Percentiles rank a stretch among this genome's conserved stretches.
Evolutionary conservation across 2,797 vertebrate species (phyloP).

Genomic region (Sphenodon punctatus): DNA sequence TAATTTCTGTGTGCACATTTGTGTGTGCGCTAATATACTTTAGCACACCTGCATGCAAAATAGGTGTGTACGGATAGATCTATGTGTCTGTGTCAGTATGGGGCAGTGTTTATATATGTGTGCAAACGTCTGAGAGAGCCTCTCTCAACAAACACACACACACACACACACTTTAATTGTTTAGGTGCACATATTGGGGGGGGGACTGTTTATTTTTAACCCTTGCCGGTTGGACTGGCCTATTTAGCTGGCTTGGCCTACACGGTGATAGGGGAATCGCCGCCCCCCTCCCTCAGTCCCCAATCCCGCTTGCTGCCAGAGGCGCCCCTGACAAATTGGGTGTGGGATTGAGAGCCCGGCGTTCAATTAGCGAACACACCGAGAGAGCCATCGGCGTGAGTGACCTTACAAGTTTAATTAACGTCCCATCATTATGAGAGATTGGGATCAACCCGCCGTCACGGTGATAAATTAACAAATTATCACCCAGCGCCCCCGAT

Average conservation of each 20-base stretch:
- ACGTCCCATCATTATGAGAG: slow-evolving; percentile 56
- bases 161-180: too few species aligned
- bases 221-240: not conserved
- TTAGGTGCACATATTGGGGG: not conserved
- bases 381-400: slow-evolving; percentile 38
- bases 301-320: not conserved
- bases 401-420: slow-evolving; percentile 64
- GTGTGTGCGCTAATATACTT: too few species aligned
- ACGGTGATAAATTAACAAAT: slow-evolving; percentile 61
- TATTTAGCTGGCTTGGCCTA: not conserved
- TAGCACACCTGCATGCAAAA: too few species aligned
- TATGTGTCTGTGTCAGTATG: too few species aligned
- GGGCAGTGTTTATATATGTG: too few species aligned
- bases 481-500: slow-evolving; percentile 1
- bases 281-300: not conserved
- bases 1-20: too few species aligned
- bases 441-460: slow-evolving; percentile 46
- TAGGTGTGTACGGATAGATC: too few species aligned
- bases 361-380: slow-evolving; percentile 50
- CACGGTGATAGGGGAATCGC: not conserved
- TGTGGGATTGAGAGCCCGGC: slow-evolving; percentile 13
- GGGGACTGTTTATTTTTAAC: not conserved
- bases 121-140: too few species aligned
- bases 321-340: slow-evolving; percentile 35
- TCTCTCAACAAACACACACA: too few species aligned